These are phyloP conservation scores for Leptinotarsa defecta DNA, from an alignment of 1,140 invertebrate species.

Conservation along the genomic window DNA sequence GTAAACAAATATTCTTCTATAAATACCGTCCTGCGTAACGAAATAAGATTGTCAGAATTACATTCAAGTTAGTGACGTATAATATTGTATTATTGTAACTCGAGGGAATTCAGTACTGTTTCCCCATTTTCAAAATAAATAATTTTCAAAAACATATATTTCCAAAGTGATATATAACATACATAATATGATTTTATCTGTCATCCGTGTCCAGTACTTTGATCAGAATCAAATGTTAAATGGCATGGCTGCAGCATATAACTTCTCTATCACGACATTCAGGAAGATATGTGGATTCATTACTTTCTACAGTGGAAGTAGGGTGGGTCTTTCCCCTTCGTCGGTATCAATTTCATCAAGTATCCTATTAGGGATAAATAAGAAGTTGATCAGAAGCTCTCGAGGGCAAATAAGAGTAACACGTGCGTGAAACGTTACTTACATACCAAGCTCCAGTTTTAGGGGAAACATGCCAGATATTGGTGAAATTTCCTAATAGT, in stretches of 20 bases:
- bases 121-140: too few species aligned
- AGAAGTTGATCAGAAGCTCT: constrained; percentile 17
- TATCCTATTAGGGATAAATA: constrained; percentile 16
- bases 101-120: too few species aligned
- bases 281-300: constrained; percentile 4
- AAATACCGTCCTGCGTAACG: too few species aligned
- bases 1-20: too few species aligned
- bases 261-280: neutral
- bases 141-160: too few species aligned
- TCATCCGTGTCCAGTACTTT: neutral
- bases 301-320: neutral
- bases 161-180: too few species aligned
- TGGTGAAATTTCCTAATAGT: too few species aligned
- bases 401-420: constrained; percentile 1
- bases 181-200: too few species aligned
- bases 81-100: too few species aligned
- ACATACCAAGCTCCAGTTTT: neutral
- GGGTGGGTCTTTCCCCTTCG: neutral
- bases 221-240: neutral
- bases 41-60: too few species aligned
- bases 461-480: too few species aligned
- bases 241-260: neutral
- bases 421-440: neutral
- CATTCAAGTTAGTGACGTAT: too few species aligned
- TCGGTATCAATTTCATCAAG: constrained; percentile 17